Evolutionary conservation across 2,888 invertebrate genomes (phyloP), one percentile per base, ranked within the genome.

Genomic region (Urechis unicinctus): DNA sequence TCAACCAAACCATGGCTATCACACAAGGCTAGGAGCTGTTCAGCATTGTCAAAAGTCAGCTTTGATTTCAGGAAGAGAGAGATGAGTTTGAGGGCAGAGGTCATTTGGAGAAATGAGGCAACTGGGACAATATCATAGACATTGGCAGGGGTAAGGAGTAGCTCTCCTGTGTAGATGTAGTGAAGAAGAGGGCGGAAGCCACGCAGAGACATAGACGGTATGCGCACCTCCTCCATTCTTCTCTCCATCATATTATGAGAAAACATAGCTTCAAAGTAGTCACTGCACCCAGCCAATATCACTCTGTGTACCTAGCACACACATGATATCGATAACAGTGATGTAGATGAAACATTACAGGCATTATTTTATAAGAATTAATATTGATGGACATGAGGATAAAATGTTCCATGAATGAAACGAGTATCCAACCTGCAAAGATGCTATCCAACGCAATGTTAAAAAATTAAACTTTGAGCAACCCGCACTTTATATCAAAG

Each of bases 181-280:
- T 58, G 49, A 5, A 60, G 24, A 3, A 60, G 36, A 4, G 55
- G 47, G 5, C 44, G 30, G 17, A 60, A 29, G 2, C 58, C 60
- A 2, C 29, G 22, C 13, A 45, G 4, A 6, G 50, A 24, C 3
- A 60, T 26, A 21, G 41, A 28, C 21, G 45, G n/a, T n/a, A 60
- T 26, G 25, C 53, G 48, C 24, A 58, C n/a, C 3, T 9, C 29
- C 5, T 41, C 25, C n/a, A 13, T 36, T 17, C 52, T 44, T 24
- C 53, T 46, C n/a, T 60, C 60, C 54, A 55, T 21, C 58, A 58
- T 58, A 21, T 52, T 52, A 25, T 58, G 60, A 3, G 60, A 58
- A 36, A 60, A 60, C 47, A 60, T 44, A 2, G 60, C 60, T 4
- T 52, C 48, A 43, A 60, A 60, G 42, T 58, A 60, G 36, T 60